These are phyloP conservation scores for Enhydra lutris DNA, from an alignment of 2,113 vertebrate genomes.

Conservation along the genomic window DNA sequence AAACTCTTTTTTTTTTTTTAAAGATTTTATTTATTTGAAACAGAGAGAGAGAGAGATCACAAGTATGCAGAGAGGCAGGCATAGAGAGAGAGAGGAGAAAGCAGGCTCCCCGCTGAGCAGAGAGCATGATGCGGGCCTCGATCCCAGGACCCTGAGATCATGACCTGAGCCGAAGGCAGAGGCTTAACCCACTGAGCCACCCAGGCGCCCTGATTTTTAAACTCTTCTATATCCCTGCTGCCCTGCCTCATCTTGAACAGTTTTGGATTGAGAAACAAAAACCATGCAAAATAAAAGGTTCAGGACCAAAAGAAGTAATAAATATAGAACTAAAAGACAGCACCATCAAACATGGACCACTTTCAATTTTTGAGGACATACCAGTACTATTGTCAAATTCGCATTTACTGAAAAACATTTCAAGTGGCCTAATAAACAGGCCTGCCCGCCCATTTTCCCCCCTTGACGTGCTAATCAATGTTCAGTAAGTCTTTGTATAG, in stretches of 20 bases:
- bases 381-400: background rate
- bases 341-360: background rate
- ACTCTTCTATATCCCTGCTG: background rate
- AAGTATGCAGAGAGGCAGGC: too few relatives aligned
- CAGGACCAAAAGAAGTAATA: background rate
- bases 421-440: background rate
- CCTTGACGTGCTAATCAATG: background rate
- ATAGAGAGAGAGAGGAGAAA: too few relatives aligned
- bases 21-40: too few relatives aligned
- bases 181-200: too few relatives aligned
- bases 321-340: background rate
- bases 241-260: background rate
- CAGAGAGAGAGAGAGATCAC: too few relatives aligned
- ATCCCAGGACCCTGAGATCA: too few relatives aligned
- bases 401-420: background rate
- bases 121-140: too few relatives aligned
- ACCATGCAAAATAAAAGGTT: background rate
- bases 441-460: background rate
- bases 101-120: too few relatives aligned
- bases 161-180: too few relatives aligned
- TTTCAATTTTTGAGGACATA: background rate
- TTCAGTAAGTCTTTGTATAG: background rate
- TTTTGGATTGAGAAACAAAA: background rate
- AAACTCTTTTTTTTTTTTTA: too few relatives aligned
- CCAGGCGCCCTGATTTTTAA: slow-evolving; percentile 32